Base-by-base conservation (phyloP, 1,140 invertebrate species). In the Gryon sp. region DNA sequence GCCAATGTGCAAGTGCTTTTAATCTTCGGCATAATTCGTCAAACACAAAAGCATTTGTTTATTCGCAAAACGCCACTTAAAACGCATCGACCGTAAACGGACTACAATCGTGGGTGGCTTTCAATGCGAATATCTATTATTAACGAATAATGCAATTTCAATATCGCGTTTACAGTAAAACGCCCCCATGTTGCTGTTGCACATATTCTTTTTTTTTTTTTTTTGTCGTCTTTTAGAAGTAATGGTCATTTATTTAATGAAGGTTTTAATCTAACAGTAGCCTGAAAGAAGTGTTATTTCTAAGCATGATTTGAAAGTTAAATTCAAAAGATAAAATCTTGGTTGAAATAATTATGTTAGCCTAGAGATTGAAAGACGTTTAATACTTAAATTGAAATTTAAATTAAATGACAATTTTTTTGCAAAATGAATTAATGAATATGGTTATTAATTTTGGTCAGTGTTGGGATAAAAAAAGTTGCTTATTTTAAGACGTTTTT, bases 91-190 rank as follows among this genome's bases (percentile, higher is more conserved):
- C 57, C 30, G 18, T 50, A 57, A 57, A 32, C 11, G 43, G 53
- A 32, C 8, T 14, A 12, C 24, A 19, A 1, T 28, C 55, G 73
- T 76, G 57, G 73, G 73, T 34, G 74, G n/a, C 11, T n/a, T 68
- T 75, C 46, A 65, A 65, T 76, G 65, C 12, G 24, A 76, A n/a
- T 69, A 59, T 69, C 73, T 76, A 75, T 75, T 75, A 75, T 75
- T 68, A 62, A 34, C 62, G 40, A 18, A 66, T 66, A 59, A 62
- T 68, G 46, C 32, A 41, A 55, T 76, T 69, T 63, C 28, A 62
- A 65, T 59, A 53, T 45, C 32, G 24, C 16, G 38, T 36, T 36
- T 28, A 45, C 28, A 52, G 36, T 38, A 38, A 41, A 48, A 50
- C 69, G 60, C 69, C 59, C 45, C 36, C 60, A 12, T 24, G 3